Evolutionary conservation across 2,113 vertebrate species (phyloP).

Genomic region (Misgurnus mizolepis): DNA sequence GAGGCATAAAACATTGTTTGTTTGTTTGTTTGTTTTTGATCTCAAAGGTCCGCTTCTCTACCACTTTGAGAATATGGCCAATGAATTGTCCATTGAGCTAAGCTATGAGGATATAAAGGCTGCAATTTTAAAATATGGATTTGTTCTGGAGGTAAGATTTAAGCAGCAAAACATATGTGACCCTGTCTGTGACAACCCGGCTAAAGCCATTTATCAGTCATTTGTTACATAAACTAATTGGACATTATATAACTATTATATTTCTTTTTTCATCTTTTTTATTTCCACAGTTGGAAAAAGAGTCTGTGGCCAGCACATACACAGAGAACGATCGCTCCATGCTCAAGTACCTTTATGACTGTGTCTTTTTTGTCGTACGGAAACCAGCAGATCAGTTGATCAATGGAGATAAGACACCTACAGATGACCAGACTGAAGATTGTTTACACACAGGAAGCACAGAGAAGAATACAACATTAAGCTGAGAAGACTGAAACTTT

Average conservation of each 20-base stretch:
- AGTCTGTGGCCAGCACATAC: constrained; percentile 91
- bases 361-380: constrained; percentile 92
- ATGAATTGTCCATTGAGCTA: constrained; percentile 95
- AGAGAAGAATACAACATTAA: constrained; percentile 63
- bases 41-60: constrained; percentile 90
- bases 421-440: constrained; percentile 50
- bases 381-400: constrained; percentile 77
- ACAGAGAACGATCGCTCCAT: constrained; percentile 97
- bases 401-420: constrained; percentile 53
- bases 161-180: neutral
- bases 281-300: constrained; percentile 83
- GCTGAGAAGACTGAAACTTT: neutral
- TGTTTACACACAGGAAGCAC: constrained; percentile 56
- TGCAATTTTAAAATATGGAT: constrained; percentile 90
- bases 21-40: constrained; percentile 27
- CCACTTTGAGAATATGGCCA: constrained; percentile 98
- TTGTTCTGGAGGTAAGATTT: constrained; percentile 87
- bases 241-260: too few species aligned
- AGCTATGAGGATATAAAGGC: constrained; percentile 95
- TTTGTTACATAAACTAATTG: too few species aligned
- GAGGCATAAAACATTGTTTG: neutral
- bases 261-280: neutral
- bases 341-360: constrained; percentile 96
- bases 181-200: too few species aligned
- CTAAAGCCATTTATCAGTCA: too few species aligned